Conservation (phyloP, 2,113 vertebrate genomes). For the Lagenorhynchus albirostris region DNA sequence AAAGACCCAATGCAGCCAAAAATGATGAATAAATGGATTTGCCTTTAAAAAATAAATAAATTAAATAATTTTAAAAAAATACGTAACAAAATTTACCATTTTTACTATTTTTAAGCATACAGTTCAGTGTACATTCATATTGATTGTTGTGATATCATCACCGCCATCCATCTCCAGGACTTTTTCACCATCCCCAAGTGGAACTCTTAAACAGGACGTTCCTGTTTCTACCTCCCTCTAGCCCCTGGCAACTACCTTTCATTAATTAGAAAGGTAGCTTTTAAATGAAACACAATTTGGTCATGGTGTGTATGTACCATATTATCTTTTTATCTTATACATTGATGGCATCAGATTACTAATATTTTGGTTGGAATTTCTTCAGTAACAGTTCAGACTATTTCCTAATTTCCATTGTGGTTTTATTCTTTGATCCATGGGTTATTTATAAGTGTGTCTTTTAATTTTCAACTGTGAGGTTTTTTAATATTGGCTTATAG, state of each 20-base stretch:
- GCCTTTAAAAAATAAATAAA: too few relatives aligned
- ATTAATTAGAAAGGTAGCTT: neutral
- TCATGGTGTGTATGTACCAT: neutral
- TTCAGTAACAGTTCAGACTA: neutral
- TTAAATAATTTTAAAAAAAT: too few relatives aligned
- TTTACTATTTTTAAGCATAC: neutral
- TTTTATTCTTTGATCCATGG: neutral
- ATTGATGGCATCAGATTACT: constrained; percentile 17
- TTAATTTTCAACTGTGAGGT: constrained; percentile 8
- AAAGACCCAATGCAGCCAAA: too few relatives aligned
- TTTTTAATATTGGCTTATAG: neutral
- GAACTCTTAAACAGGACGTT: neutral
- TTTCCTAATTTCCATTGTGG: constrained; percentile 13
- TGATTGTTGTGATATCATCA: neutral
- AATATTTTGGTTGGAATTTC: constrained; percentile 24
- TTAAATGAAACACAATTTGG: neutral
- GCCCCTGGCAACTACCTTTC: neutral
- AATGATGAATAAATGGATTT: too few relatives aligned
- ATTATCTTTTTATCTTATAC: neutral
- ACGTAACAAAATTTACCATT: too few relatives aligned
- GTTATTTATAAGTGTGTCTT: neutral
- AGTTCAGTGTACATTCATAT: neutral
- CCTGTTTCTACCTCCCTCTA: neutral
- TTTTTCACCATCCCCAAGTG: neutral
- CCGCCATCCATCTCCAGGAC: neutral